phyloP scores from a whole-genome alignment of 1,140 invertebrate genomes.

The Drosophila pseudoananassae region DNA sequence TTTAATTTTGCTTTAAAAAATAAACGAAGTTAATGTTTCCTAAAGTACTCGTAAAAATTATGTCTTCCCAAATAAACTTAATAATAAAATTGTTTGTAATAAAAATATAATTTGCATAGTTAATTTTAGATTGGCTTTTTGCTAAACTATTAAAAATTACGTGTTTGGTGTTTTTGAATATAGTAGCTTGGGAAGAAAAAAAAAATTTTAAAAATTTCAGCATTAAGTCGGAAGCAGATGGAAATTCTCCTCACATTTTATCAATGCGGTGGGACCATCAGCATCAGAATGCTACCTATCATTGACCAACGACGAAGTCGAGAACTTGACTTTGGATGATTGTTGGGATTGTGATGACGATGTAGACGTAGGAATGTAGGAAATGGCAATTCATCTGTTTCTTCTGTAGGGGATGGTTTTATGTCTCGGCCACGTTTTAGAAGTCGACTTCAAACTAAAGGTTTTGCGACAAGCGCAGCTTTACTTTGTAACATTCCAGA shows the following conservation, averaged over 20 bases:
- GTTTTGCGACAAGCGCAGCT: slow-evolving; percentile 77
- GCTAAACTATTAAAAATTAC: too few species aligned
- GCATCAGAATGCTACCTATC: slow-evolving; percentile 29
- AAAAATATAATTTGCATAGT: too few species aligned
- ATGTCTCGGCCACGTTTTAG: slow-evolving; percentile 86
- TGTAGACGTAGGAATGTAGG: slow-evolving; percentile 86
- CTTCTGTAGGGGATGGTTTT: slow-evolving; percentile 73
- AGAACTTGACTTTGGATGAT: slow-evolving; percentile 51
- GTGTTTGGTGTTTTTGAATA: too few species aligned
- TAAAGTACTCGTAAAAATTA: too few species aligned
- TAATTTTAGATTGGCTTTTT: too few species aligned
- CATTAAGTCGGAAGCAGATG: slow-evolving; percentile 92
- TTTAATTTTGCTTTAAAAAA: too few species aligned
- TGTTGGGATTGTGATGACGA: slow-evolving; percentile 89
- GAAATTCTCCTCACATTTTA: slow-evolving; percentile 86
- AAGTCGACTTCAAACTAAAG: slow-evolving; percentile 85
- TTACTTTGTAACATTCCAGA: slow-evolving; percentile 81
- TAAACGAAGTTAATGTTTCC: too few species aligned
- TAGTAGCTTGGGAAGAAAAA: too few species aligned
- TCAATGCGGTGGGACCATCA: slow-evolving; percentile 47
- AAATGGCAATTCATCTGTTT: slow-evolving; percentile 66
- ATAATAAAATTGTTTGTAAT: too few species aligned
- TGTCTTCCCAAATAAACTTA: too few species aligned
- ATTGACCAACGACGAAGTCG: slow-evolving; percentile 45
- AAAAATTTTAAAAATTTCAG: too few species aligned